Percentiles rank a stretch among this genome's conserved stretches.
Conservation (phyloP, 2,797 vertebrate species). For the Clamator glandarius region DNA sequence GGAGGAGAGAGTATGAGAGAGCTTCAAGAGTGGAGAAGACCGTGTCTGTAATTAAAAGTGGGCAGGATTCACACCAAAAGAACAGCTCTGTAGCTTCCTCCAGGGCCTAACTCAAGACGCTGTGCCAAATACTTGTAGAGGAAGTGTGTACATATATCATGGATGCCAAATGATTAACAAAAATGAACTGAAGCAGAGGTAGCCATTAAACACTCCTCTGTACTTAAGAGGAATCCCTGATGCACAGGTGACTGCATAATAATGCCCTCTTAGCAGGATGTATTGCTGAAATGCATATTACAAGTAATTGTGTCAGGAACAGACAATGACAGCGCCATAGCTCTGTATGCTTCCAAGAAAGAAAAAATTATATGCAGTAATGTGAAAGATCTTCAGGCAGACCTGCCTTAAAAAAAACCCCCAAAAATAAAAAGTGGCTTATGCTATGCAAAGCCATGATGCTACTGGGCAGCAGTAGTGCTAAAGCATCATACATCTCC, state of each 20-base stretch:
- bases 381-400: neutral
- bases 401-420: neutral
- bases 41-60: neutral
- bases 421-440: neutral
- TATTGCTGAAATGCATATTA: neutral
- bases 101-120: neutral
- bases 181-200: neutral
- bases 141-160: neutral
- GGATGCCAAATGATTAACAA: neutral
- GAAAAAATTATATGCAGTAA: neutral
- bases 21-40: neutral
- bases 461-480: neutral
- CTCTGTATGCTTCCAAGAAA: neutral
- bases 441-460: neutral
- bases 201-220: neutral
- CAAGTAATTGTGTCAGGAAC: neutral
- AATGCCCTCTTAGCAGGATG: neutral
- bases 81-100: conserved; percentile 1
- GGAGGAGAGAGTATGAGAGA: neutral
- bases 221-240: neutral
- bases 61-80: neutral
- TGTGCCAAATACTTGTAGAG: neutral
- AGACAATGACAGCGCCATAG: neutral
- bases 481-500: neutral
- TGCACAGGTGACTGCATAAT: neutral